Evolutionary conservation across 2,888 invertebrate species (phyloP).

Genomic region (Ormyrus pomaceus): DNA sequence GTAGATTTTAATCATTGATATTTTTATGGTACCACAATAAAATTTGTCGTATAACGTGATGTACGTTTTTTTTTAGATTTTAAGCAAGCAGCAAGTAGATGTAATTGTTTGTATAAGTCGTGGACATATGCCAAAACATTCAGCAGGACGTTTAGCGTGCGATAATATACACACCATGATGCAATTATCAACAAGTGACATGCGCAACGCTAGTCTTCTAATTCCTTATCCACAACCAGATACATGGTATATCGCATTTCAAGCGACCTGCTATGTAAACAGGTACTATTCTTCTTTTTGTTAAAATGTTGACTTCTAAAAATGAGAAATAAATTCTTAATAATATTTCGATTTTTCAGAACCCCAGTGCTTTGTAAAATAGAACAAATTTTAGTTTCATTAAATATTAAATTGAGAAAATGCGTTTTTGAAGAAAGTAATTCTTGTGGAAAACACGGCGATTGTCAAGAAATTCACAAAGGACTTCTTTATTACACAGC

Average conservation of each 20-base stretch:
- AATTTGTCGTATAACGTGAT: neutral
- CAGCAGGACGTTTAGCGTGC: constrained; percentile 65
- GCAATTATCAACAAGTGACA: constrained; percentile 65
- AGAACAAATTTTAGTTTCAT: constrained; percentile 73
- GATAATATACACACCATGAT: constrained; percentile 64
- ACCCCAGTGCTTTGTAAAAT: constrained; percentile 70
- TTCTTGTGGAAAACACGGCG: constrained; percentile 75
- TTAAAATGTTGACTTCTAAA: too few species aligned
- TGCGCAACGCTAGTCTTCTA: constrained; percentile 64
- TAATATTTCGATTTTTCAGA: constrained; percentile 61
- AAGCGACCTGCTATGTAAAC: constrained; percentile 72
- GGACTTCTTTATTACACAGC: constrained; percentile 75
- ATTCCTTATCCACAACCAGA: constrained; percentile 77
- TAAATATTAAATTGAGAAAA: constrained; percentile 74
- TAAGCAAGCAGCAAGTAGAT: constrained; percentile 62
- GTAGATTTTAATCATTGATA: constrained; percentile 60
- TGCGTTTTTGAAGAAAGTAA: constrained; percentile 74
- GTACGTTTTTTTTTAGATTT: constrained; percentile 58
- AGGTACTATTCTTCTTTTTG: constrained; percentile 61
- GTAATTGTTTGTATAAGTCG: constrained; percentile 71
- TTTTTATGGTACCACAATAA: neutral
- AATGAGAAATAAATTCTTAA: neutral
- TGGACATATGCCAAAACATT: constrained; percentile 65
- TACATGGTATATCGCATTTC: constrained; percentile 74
- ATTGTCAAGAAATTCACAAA: constrained; percentile 76